These are phyloP conservation scores for Amphimallon solstitiale DNA, from an alignment of 2,888 invertebrate species.

Conservation along the genomic window DNA sequence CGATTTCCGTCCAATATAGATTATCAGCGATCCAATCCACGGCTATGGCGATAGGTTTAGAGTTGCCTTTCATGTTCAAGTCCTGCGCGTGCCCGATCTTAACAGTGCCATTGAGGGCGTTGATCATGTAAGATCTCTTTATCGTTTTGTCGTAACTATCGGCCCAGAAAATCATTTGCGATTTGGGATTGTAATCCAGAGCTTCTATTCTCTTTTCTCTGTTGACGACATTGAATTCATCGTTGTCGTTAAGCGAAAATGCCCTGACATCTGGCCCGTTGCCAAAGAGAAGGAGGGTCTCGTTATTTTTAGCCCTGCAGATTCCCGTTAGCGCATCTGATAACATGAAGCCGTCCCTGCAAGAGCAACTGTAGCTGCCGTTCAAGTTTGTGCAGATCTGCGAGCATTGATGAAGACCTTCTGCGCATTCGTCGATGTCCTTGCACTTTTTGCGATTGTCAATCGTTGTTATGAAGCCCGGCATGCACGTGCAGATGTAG, in stretches of 20 bases:
- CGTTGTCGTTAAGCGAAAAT: slow-evolving; percentile 70
- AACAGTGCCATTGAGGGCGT: slow-evolving; percentile 79
- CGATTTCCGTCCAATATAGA: slow-evolving; percentile 92
- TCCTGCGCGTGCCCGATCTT: slow-evolving; percentile 89
- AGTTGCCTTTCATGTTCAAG: slow-evolving; percentile 82
- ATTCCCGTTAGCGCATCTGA: slow-evolving; percentile 84
- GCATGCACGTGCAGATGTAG: slow-evolving; percentile 90
- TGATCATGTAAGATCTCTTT: slow-evolving; percentile 90
- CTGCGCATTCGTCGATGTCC: slow-evolving; percentile 90
- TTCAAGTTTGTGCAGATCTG: slow-evolving; percentile 93
- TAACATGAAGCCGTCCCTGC: slow-evolving; percentile 82
- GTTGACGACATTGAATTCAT: slow-evolving; percentile 79
- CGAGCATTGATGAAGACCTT: slow-evolving; percentile 88
- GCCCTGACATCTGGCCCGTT: slow-evolving; percentile 90
- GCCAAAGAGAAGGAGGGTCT: slow-evolving; percentile 77
- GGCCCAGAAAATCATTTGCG: slow-evolving; percentile 94
- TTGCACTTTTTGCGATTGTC: slow-evolving; percentile 85
- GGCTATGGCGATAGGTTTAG: slow-evolving; percentile 88
- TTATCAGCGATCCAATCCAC: slow-evolving; percentile 95
- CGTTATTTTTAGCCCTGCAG: slow-evolving; percentile 76
- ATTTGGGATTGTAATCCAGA: slow-evolving; percentile 86
- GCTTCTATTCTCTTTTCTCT: slow-evolving; percentile 92
- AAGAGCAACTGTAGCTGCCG: slow-evolving; percentile 88
- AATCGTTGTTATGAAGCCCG: slow-evolving; percentile 84
- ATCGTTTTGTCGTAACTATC: slow-evolving; percentile 92